These are phyloP conservation scores for Argentina silus DNA, from an alignment of 2,797 vertebrate species.

Conservation along the genomic window DNA sequence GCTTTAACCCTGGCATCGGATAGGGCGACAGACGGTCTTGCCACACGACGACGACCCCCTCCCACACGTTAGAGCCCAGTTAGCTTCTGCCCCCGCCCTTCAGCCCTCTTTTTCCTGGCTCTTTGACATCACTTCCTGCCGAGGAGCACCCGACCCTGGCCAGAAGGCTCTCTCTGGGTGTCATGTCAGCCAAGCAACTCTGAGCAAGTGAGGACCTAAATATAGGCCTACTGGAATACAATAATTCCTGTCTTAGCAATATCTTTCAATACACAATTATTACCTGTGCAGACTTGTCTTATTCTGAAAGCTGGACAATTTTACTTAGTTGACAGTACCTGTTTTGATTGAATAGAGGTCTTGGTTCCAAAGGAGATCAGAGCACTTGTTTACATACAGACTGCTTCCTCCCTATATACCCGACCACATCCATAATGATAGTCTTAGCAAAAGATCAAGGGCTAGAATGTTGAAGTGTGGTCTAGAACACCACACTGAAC, in stretches of 20 bases:
- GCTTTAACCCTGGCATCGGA: constrained; percentile 49
- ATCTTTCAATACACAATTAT: no score
- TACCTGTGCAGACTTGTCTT: constrained; percentile 8
- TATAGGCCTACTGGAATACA: no score
- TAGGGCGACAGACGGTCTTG: constrained; percentile 59
- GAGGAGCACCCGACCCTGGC: constrained; percentile 49
- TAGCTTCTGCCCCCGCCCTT: constrained; percentile 23
- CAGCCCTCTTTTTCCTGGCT: constrained; percentile 44
- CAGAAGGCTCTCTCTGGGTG: constrained; percentile 35
- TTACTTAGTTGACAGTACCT: not conserved
- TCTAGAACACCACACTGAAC: constrained; percentile 18
- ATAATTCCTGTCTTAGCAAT: no score
- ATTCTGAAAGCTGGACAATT: constrained; percentile 28
- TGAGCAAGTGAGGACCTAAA: no score
- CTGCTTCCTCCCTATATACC: constrained; percentile 62
- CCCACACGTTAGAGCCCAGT: not conserved
- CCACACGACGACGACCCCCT: constrained; percentile 22
- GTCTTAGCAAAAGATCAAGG: constrained; percentile 60
- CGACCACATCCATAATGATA: constrained; percentile 77
- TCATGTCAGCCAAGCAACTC: constrained; percentile 25
- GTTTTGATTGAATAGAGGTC: constrained; percentile 18
- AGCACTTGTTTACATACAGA: constrained; percentile 38
- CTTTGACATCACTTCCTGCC: constrained; percentile 30
- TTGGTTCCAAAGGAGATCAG: constrained; percentile 30
- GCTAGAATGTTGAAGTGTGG: constrained; percentile 30